Evolutionary conservation across 2,113 vertebrate genomes (phyloP), one percentile per base, ranked within the genome.

Genomic region (Oceanites oceanicus): DNA sequence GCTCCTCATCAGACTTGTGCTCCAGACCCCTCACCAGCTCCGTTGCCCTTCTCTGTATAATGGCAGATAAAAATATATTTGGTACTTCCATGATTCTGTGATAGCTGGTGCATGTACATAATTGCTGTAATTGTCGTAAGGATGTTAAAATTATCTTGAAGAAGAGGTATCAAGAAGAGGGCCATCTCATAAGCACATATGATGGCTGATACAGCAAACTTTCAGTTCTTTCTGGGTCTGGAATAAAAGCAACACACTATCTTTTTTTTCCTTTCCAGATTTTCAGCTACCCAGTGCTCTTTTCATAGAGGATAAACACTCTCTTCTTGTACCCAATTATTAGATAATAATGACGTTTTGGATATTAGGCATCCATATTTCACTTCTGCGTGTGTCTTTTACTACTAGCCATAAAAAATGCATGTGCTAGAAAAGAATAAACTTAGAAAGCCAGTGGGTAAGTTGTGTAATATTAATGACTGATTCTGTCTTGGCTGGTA

Each of bases 151-250:
- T 53, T 9, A 22, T 58, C 32, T 65, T 66, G 42, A 63, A 32
- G 32, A 49, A 29, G 81, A 50, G 47, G 6, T 34, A 32, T 32
- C 47, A 13, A 0, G 25, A 21, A 63, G 36, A 62, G 42, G 6
- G 3, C 49, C 42, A 4, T 30, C 15, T 38, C 30, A 10, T 0
- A n/a, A 80, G 40, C 34, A 5, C 4, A 0, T 27, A 0, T 3
- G 13, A 25, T 72, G 49, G 17, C 22, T 50, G 34, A 13, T 5
- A 9, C 0, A 61, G 44, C 53, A 56, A 34, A 40, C 9, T n/a
- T 38, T 3, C 50, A 5, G 9, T 34, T 74, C 61, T 50, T 36
- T 29, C 9, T 63, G 50, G 16, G n/a, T 7, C 10, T 10, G 56
- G n/a, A 45, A 4, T 58, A 73, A 58, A 52, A 80, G 38, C 50